Evolutionary conservation across 2,113 vertebrate genomes (phyloP).

Genomic region (Lophius piscatorius): DNA sequence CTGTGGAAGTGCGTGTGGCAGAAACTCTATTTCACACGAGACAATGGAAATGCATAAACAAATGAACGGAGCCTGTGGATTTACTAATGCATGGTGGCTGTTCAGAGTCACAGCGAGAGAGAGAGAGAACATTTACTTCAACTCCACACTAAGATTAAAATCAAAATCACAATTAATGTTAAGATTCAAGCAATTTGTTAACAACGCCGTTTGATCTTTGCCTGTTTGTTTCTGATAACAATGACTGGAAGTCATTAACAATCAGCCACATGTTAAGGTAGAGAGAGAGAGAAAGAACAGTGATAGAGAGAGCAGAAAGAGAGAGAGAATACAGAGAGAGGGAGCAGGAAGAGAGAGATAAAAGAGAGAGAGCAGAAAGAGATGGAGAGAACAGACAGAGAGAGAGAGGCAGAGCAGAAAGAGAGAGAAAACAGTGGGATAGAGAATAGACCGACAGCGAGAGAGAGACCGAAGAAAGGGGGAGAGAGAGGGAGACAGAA

Average conservation of each 20-base stretch:
- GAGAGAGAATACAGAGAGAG: too few relatives aligned
- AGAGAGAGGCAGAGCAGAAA: too few relatives aligned
- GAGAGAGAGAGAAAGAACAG: too few relatives aligned
- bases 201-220: constrained; percentile 23
- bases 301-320: too few relatives aligned
- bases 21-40: constrained; percentile 21
- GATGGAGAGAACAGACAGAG: too few relatives aligned
- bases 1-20: constrained; percentile 16
- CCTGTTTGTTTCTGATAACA: constrained; percentile 59
- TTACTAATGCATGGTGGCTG: constrained; percentile 66
- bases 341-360: too few relatives aligned
- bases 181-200: constrained; percentile 23
- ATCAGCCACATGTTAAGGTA: constrained; percentile 25
- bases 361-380: too few relatives aligned
- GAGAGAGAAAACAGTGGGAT: too few relatives aligned
- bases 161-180: constrained; percentile 44
- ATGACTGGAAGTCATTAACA: constrained; percentile 45
- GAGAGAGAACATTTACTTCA: constrained; percentile 33
- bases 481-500: too few relatives aligned
- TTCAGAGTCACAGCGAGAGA: constrained; percentile 45
- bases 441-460: too few relatives aligned
- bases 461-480: too few relatives aligned
- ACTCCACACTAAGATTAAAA: constrained; percentile 46
- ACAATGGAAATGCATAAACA: constrained; percentile 56
- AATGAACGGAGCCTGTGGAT: constrained; percentile 46